Base-by-base conservation (phyloP, 2,888 invertebrate genomes). In the Spicauda simplicius region DNA sequence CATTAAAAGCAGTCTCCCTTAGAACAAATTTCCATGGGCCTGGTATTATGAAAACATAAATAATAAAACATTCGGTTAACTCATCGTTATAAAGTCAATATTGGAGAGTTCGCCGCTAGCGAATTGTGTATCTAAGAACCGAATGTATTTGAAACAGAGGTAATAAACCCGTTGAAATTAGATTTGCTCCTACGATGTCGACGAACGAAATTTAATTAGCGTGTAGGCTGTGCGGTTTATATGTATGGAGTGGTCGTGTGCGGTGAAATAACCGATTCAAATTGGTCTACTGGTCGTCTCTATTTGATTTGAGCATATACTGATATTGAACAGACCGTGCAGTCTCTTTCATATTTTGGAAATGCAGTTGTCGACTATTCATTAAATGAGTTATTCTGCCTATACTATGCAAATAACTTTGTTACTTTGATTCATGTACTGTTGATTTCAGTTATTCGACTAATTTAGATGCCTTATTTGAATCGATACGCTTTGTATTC, bases 121-220 rank as follows among this genome's bases (percentile, higher is more conserved):
- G 30, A 52, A 61, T 60, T 55, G 56, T 66, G 60, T 48, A 55
- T 19, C 12, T 56, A 56, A 30, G 33, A 54, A 50, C 10, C 45
- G 57, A 64, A 68, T 62, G 60, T 63, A 67, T 62, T 69, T 50
- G 65, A 67, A 69, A 68, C 63, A 67, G 48, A 45, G 68, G 74
- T 75, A 74, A 79, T 81, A 79, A 81, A 81, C 77, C 74, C 72
- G 69, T 73, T 73, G 63, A 74, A 82, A 80, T 82, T 75, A 76
- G 71, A 81, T 81, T 79, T 77, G 69, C 68, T 57, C 68, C 64
- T 65, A 57, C 74, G 71, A 73, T 73, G 73, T 71, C 73, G 69
- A 71, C 70, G 71, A 74, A 75, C 71, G 71, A 74, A 75, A 82
- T 80, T 81, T 77, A 81, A 82, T 84, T 80, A 82, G 74, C 71